Percentiles rank a stretch among this genome's conserved stretches.
phyloP scores from a whole-genome alignment of 2,797 vertebrate species.

The Balearica regulorum region DNA sequence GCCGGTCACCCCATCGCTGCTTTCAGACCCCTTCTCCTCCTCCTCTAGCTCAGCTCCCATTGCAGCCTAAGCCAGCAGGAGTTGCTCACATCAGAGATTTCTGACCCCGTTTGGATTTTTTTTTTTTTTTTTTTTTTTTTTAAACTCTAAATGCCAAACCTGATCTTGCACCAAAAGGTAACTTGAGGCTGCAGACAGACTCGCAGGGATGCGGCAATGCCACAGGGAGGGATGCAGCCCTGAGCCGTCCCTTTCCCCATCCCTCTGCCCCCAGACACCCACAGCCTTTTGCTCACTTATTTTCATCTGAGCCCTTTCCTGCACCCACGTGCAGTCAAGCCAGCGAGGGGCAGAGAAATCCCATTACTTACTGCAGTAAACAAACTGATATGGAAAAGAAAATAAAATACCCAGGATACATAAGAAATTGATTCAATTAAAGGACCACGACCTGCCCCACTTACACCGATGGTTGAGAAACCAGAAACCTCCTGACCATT shows the following conservation, averaged over 20 bases:
- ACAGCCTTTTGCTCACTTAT: neutral
- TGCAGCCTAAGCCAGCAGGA: neutral
- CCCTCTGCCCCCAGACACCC: neutral
- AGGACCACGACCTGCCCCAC: neutral
- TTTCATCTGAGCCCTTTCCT: neutral
- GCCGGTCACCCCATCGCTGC: neutral
- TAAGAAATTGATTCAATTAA: neutral
- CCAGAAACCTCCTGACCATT: neutral
- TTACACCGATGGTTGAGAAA: rapidly evolving
- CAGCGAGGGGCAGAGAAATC: neutral
- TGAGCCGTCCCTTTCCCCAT: neutral
- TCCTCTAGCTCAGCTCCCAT: neutral
- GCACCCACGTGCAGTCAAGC: neutral
- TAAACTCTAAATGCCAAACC: neutral
- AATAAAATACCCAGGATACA: neutral
- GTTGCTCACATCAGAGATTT: neutral
- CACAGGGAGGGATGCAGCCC: neutral
- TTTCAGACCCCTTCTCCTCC: neutral
- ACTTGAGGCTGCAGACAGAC: neutral
- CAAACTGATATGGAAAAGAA: neutral
- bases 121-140: neutral
- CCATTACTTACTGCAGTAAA: neutral
- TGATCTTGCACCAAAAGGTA: neutral
- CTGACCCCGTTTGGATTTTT: neutral
- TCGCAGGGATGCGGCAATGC: neutral